Evolutionary conservation across 2,797 vertebrate species (phyloP).

Genomic region (Sebastes baramenuke): DNA sequence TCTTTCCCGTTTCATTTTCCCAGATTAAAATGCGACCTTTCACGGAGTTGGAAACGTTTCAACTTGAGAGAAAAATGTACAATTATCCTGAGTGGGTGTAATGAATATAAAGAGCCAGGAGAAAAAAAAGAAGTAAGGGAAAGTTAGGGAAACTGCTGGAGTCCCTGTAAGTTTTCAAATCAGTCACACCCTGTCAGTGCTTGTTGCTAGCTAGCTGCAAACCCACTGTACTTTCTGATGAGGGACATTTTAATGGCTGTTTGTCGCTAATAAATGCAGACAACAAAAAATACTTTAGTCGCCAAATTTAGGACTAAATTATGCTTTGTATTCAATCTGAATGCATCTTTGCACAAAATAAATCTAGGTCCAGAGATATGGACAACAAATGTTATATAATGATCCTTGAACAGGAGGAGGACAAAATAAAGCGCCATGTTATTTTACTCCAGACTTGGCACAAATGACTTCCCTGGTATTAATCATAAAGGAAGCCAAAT

Average conservation of each 20-base stretch:
- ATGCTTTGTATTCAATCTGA: background rate
- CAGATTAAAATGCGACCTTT: background rate
- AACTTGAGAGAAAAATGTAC: background rate
- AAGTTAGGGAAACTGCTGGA: background rate
- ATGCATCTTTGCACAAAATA: background rate
- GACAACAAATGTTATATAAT: background rate
- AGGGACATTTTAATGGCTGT: background rate
- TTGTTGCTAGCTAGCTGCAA: background rate
- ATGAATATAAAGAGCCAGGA: background rate
- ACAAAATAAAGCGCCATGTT: background rate
- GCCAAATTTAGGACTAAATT: background rate
- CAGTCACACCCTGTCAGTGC: background rate
- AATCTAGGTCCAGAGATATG: background rate
- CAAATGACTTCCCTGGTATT: background rate
- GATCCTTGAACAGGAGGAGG: background rate
- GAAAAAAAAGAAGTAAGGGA: background rate
- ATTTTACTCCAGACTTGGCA: background rate
- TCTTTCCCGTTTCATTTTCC: background rate
- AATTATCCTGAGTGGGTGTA: background rate
- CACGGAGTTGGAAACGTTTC: background rate
- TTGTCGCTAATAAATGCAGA: background rate
- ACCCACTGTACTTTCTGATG: background rate
- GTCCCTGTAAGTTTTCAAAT: background rate
- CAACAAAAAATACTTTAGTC: background rate
- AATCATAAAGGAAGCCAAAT: slow-evolving; percentile 3